These are phyloP conservation scores for Pantelozetes paolii DNA, from an alignment of 2,888 invertebrate species.

Conservation along the genomic window DNA sequence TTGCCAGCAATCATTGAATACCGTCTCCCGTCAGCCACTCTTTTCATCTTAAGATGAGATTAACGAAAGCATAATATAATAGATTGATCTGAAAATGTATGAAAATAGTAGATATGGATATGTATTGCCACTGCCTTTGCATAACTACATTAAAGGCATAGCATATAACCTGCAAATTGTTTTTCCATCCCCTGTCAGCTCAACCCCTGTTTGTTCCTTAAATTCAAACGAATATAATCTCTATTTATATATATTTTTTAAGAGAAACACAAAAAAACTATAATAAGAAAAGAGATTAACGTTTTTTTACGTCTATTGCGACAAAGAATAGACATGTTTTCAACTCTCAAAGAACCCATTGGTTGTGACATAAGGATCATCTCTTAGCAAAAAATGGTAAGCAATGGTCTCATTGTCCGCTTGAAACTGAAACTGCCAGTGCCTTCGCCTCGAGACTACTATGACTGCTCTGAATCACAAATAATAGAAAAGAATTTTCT, in stretches of 20 bases:
- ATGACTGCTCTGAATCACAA: neutral
- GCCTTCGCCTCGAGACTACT: too few relatives aligned
- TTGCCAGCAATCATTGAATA: constrained; percentile 5
- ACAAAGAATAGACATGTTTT: constrained; percentile 38
- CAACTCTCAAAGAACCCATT: constrained; percentile 20
- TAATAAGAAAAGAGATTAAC: constrained; percentile 30
- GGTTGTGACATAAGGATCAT: constrained; percentile 36
- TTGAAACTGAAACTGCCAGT: constrained; percentile 33
- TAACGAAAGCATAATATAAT: constrained; percentile 24
- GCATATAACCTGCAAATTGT: constrained; percentile 21
- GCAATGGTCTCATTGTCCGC: neutral
- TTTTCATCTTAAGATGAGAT: constrained; percentile 33
- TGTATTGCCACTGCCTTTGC: neutral
- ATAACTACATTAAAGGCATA: neutral
- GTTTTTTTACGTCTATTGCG: constrained; percentile 22
- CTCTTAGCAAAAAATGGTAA: constrained; percentile 25
- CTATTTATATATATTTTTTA: constrained; percentile 31
- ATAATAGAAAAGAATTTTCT: constrained; percentile 33
- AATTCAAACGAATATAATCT: constrained; percentile 30
- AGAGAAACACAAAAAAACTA: constrained; percentile 3
- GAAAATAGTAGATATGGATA: constrained; percentile 14
- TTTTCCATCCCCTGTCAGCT: too few relatives aligned
- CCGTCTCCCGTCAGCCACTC: constrained; percentile 4
- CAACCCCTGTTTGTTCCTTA: constrained; percentile 18
- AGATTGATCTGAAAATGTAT: constrained; percentile 8